Conservation (phyloP, 2,797 vertebrate species). For the Alcedo atthis region DNA sequence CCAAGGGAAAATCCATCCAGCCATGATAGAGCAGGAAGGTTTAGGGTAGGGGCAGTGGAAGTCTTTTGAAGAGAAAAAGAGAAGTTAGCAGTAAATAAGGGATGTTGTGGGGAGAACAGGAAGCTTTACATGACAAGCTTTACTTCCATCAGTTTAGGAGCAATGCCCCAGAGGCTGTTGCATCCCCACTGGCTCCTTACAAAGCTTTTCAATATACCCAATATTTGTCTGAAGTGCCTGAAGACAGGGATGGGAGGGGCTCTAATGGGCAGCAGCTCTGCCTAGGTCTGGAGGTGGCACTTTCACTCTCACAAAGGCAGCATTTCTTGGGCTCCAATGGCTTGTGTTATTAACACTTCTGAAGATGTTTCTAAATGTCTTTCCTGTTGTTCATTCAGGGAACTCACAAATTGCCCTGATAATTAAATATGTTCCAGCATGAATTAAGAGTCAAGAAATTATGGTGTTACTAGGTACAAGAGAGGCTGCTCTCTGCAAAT, state of each 20-base stretch:
- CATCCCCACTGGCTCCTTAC: neutral
- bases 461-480: neutral
- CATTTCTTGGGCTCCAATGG: neutral
- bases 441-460: neutral
- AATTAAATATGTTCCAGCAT: neutral
- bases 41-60: neutral
- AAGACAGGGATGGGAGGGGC: accelerated
- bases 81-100: neutral
- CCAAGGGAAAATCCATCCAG: neutral
- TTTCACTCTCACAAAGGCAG: neutral
- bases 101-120: accelerated
- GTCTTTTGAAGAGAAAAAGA: neutral
- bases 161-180: neutral
- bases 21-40: neutral
- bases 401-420: neutral
- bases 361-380: neutral
- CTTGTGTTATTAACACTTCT: neutral
- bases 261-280: neutral
- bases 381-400: neutral
- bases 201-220: slow-evolving; percentile 6
- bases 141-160: neutral
- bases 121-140: neutral
- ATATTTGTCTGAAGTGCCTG: neutral
- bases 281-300: neutral
- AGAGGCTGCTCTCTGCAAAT: neutral